Evolutionary conservation across 1,140 invertebrate species (phyloP).

Genomic region (Pseudomyrmex concolor): DNA sequence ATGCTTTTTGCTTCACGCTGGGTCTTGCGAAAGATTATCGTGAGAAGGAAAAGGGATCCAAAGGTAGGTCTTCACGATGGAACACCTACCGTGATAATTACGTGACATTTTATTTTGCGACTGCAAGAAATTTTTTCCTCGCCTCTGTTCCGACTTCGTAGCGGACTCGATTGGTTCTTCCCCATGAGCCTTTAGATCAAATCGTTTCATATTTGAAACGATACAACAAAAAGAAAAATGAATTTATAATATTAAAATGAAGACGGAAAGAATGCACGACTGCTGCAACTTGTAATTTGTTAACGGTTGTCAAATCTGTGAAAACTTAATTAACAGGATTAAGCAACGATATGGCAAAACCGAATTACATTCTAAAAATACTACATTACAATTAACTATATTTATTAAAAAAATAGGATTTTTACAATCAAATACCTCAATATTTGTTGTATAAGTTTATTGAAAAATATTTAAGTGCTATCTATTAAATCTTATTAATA

Average conservation of each 20-base stretch:
- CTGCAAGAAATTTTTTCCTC: conserved; percentile 78
- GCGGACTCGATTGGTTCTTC: conserved; percentile 21
- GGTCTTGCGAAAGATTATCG: conserved; percentile 56
- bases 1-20: conserved; percentile 75
- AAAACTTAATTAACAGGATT: neutral
- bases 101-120: conserved; percentile 82
- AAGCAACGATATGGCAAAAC: neutral
- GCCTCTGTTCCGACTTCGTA: conserved; percentile 66
- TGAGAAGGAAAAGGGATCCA: neutral
- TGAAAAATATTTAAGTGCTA: too few relatives aligned
- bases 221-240: conserved; percentile 39
- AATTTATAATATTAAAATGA: conserved; percentile 46
- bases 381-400: too few relatives aligned
- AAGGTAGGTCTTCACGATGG: conserved; percentile 47
- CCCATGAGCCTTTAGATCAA: neutral
- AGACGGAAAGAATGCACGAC: neutral
- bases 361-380: too few relatives aligned
- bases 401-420: too few relatives aligned
- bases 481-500: neutral
- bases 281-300: conserved; percentile 21
- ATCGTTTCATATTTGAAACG: conserved; percentile 12
- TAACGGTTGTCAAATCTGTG: neutral
- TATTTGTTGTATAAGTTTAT: too few relatives aligned
- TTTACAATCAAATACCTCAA: too few relatives aligned
- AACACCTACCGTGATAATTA: conserved; percentile 84